Evolutionary conservation across 2,888 invertebrate species (phyloP).

Genomic region (Drosophila conformis): DNA sequence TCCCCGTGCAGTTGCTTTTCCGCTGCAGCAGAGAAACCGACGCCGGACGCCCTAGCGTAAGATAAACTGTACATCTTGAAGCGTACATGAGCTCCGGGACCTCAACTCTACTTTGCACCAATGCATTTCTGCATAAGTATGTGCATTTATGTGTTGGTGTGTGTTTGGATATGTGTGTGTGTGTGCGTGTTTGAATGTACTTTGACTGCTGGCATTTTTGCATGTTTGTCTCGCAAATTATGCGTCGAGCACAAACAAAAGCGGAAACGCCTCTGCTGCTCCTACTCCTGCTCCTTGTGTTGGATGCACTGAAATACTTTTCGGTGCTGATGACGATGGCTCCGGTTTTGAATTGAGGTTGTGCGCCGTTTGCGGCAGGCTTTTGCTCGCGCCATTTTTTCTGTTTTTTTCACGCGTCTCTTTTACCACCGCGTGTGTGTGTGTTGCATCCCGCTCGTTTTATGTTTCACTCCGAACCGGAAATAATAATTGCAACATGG

Average conservation of each 20-base stretch:
- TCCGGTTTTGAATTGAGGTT: slow-evolving; percentile 42
- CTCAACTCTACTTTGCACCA: slow-evolving; percentile 70
- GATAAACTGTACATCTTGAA: slow-evolving; percentile 75
- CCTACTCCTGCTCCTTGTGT: slow-evolving; percentile 12
- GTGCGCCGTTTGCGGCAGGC: slow-evolving; percentile 25
- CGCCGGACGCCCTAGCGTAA: slow-evolving; percentile 58
- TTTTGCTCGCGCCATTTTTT: slow-evolving; percentile 18
- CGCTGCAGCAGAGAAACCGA: slow-evolving; percentile 40
- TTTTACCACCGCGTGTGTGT: slow-evolving; percentile 33
- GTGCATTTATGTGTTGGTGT: neutral
- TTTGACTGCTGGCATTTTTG: slow-evolving; percentile 75
- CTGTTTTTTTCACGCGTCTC: slow-evolving; percentile 46
- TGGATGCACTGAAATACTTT: slow-evolving; percentile 49
- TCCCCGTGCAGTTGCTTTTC: slow-evolving; percentile 39
- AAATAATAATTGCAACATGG: slow-evolving; percentile 79
- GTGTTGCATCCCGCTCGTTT: slow-evolving; percentile 75
- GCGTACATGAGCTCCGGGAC: slow-evolving; percentile 48
- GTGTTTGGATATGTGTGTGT: slow-evolving; percentile 5
- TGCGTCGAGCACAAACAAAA: slow-evolving; percentile 78
- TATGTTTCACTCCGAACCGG: slow-evolving; percentile 73
- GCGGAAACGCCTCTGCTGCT: slow-evolving; percentile 55
- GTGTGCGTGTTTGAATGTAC: slow-evolving; percentile 32
- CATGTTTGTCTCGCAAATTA: slow-evolving; percentile 79
- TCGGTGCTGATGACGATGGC: slow-evolving; percentile 49
- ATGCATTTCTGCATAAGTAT: slow-evolving; percentile 47